phyloP scores from a whole-genome alignment of 37 sponge, comb jelly and placozoan genomes.

The Amphimedon queenslandica region DNA sequence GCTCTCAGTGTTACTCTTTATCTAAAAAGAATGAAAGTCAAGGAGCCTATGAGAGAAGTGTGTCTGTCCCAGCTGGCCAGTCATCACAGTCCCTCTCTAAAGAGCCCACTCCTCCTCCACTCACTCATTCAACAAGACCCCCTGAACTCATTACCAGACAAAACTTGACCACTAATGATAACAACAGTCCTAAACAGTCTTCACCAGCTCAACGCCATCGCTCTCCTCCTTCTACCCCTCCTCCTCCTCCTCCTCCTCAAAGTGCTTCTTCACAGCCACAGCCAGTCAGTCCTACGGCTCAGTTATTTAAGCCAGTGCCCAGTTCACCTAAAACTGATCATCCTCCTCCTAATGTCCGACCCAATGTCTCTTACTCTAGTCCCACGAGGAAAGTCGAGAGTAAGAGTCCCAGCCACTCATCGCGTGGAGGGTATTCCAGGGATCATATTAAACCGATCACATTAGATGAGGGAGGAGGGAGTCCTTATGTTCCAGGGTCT shows the following conservation, averaged over 20 bases:
- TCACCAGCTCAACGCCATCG: too few species aligned
- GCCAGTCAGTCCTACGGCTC: background rate
- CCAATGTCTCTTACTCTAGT: background rate
- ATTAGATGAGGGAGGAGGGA: background rate
- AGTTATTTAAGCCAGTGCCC: background rate
- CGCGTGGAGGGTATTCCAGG: conserved; percentile 28
- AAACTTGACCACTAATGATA: background rate
- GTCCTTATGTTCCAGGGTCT: background rate
- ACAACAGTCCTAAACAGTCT: background rate
- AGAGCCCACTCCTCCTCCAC: background rate
- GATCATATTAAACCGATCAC: conserved; percentile 48
- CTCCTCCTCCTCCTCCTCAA: background rate
- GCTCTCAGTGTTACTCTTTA: conserved; percentile 62
- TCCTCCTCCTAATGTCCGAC: background rate
- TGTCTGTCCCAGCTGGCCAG: background rate
- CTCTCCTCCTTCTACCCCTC: background rate
- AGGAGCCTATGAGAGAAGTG: background rate
- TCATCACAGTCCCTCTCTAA: background rate
- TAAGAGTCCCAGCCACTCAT: background rate
- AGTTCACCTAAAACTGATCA: background rate
- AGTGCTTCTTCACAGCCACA: background rate
- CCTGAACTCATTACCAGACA: background rate
- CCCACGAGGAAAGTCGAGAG: background rate
- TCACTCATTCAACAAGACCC: background rate
- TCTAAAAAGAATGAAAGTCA: background rate